Evolutionary conservation across 1,140 invertebrate genomes (phyloP).

Genomic region (Marisa cornuarietis): DNA sequence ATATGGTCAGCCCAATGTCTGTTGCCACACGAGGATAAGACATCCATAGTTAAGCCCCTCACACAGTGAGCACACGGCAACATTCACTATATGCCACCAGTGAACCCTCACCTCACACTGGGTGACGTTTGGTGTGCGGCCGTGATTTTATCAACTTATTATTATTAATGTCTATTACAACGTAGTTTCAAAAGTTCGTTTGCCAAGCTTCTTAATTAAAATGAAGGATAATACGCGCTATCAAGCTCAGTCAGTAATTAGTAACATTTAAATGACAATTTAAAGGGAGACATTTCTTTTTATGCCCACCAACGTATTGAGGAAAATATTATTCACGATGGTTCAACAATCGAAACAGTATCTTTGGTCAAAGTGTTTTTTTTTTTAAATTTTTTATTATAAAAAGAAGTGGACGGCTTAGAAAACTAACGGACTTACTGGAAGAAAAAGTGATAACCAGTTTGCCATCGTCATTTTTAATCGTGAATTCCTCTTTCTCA

Average conservation of each 20-base stretch:
- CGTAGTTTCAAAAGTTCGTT: neutral
- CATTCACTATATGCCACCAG: neutral
- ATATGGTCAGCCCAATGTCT: slow-evolving; percentile 17
- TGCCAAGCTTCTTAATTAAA: neutral
- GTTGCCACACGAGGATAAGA: neutral
- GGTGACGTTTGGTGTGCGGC: neutral
- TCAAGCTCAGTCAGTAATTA: too few species aligned
- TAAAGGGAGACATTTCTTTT: too few species aligned
- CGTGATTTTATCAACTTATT: neutral
- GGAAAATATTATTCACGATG: neutral
- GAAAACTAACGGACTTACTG: neutral
- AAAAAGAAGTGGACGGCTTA: neutral
- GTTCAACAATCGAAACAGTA: neutral
- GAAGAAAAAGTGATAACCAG: neutral
- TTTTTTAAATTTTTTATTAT: neutral
- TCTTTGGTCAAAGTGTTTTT: neutral
- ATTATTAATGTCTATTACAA: neutral
- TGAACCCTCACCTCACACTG: neutral
- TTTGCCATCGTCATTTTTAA: neutral
- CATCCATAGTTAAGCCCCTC: neutral
- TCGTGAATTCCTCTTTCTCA: neutral
- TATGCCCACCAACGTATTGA: too few species aligned
- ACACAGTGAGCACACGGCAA: too few species aligned
- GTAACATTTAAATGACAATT: too few species aligned
- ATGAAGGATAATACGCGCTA: neutral